Evolutionary conservation across 2,888 invertebrate genomes (phyloP), one percentile per base, ranked within the genome.

Genomic region (Marronus borbonicus): DNA sequence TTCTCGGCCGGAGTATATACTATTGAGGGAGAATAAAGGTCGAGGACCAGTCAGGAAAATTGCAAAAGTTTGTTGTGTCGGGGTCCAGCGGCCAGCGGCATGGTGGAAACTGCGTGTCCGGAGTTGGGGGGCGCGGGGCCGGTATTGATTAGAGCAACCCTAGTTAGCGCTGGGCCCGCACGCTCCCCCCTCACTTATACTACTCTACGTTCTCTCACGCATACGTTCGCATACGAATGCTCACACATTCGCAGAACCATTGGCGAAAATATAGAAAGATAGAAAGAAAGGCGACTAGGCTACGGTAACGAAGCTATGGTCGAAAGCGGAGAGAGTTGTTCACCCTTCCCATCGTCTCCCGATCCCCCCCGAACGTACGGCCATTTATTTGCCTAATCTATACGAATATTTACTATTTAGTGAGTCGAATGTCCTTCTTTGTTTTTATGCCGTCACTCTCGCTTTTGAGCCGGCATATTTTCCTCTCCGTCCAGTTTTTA

Each of bases 121-220:
- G 83, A 75, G 79, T 79, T 66, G 82, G 75, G 80, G 81, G 83
- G 82, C 80, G 80, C 78, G 82, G 83, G 85, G 85, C 86, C 84
- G 85, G 84, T 88, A 88, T 88, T 88, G 88, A 88, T 88, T 88
- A 88, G 88, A 86, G 86, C 86, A 86, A 88, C 88, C 88, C 88
- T 88, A 88, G 88, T 89, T 88, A 88, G 87, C 88, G 86, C 88
- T 82, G 81, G 55, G 81, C 83, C 83, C 50, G 81, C 84, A 81
- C 83, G 83, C 84, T 82, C 17, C 55, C 55, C 55, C 55, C 55
- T 55, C 55, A 55, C 20, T 55, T 20, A 52, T 52, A 44, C 44
- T 44, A 44, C 44, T 31, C 31, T 44, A 12, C 81, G 79, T 79
- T 79, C 66, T 70, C 70, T 55, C 80, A 76, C 81, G 79, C 28